Percentiles rank a stretch among this genome's conserved stretches.
Evolutionary conservation across 2,888 invertebrate species (phyloP).

Genomic region (Galeopsomyia nigrocyanea): DNA sequence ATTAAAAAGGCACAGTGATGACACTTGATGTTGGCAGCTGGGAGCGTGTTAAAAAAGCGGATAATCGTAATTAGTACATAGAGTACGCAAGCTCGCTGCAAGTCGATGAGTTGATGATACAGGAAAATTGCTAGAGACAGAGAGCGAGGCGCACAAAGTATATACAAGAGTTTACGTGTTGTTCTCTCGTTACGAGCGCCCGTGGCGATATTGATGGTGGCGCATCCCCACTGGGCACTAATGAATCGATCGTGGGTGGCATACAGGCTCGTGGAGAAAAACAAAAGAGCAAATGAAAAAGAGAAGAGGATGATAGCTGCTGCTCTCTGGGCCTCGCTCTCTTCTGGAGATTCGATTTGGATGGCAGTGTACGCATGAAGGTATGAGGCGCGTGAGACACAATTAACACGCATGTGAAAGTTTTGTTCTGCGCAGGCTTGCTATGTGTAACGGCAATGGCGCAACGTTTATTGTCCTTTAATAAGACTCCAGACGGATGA

Average conservation of each 20-base stretch:
- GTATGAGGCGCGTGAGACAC: constrained; percentile 9
- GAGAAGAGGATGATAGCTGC: constrained; percentile 8
- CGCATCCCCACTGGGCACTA: constrained; percentile 63
- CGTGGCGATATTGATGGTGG: constrained; percentile 62
- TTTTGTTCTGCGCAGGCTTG: neutral
- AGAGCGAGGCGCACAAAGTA: too few species aligned
- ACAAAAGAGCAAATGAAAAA: constrained; percentile 3
- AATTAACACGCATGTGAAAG: constrained; percentile 18
- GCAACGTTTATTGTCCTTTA: constrained; percentile 19
- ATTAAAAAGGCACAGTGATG: too few species aligned
- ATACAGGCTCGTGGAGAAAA: constrained; percentile 46
- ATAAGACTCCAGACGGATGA: constrained; percentile 3
- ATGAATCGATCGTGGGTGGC: constrained; percentile 68
- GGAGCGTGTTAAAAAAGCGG: neutral
- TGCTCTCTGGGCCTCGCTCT: constrained; percentile 5
- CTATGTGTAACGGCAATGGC: neutral
- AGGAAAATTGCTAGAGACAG: too few species aligned
- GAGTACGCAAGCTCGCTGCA: too few species aligned
- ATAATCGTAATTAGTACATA: too few species aligned
- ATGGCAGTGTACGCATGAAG: neutral
- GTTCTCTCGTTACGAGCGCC: constrained; percentile 50
- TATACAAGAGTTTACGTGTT: constrained; percentile 26
- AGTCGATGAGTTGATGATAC: too few species aligned
- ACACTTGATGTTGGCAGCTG: too few species aligned
- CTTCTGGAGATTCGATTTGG: constrained; percentile 7